Conservation (phyloP, 2,888 invertebrate species). For the Eilema griseolum region DNA sequence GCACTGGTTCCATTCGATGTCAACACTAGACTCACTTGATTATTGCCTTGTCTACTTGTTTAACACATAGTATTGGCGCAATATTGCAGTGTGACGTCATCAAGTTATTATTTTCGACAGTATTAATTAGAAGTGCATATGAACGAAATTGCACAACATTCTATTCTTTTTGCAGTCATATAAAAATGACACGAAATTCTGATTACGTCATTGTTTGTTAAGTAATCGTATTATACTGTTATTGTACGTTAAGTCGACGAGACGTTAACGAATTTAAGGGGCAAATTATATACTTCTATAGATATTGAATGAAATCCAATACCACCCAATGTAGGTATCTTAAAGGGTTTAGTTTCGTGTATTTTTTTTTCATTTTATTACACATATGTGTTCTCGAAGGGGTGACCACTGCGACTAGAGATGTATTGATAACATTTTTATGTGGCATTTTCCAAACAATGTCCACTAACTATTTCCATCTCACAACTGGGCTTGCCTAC, state of each 20-base stretch:
- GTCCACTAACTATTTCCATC: no score
- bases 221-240: slow-evolving; percentile 1
- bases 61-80: background rate
- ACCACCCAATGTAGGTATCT: background rate
- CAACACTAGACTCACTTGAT: background rate
- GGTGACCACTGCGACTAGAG: no score
- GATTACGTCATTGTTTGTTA: background rate
- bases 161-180: slow-evolving; percentile 2
- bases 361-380: no score
- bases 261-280: background rate
- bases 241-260: background rate
- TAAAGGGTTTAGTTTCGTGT: no score
- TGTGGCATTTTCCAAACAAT: no score
- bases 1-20: background rate
- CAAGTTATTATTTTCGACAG: background rate
- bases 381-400: no score
- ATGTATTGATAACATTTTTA: no score
- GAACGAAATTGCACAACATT: background rate
- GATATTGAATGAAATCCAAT: background rate
- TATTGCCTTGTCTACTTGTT: background rate
- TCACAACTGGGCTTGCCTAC: no score
- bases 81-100: background rate
- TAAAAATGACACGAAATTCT: background rate
- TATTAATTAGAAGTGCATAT: background rate
- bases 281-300: background rate